Conservation (phyloP, 2,888 invertebrate genomes). For the Drosophila siamana region DNA sequence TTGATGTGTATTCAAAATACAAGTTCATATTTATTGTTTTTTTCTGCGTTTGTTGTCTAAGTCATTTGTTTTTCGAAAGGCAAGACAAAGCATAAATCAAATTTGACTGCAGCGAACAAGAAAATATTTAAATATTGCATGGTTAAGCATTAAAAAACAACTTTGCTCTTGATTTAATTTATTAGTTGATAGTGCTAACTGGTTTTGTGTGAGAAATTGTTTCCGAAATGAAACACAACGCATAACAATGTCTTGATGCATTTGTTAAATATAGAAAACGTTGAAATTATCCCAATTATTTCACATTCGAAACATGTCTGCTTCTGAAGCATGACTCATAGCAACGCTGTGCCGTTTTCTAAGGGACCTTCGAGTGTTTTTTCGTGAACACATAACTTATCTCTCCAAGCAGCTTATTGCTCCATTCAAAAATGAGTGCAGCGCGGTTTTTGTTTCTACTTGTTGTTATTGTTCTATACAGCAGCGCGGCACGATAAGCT, state of each 20-base stretch:
- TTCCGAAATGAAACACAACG: not conserved
- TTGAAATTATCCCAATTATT: not conserved
- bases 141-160: not conserved
- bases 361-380: conserved; percentile 17
- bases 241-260: not conserved
- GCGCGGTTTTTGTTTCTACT: conserved; percentile 7
- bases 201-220: not conserved
- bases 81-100: not conserved
- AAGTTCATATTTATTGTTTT: conserved; percentile 30
- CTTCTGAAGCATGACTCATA: conserved; percentile 30
- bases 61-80: conserved; percentile 47
- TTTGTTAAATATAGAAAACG: not conserved
- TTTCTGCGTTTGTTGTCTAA: conserved; percentile 55
- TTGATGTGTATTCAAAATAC: conserved; percentile 9
- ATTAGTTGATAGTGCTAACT: not conserved
- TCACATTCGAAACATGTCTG: not conserved
- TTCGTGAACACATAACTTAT: conserved; percentile 37
- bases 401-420: conserved; percentile 37
- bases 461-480: conserved; percentile 38
- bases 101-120: not conserved
- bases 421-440: conserved; percentile 45
- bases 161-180: conserved; percentile 1
- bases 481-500: conserved; percentile 43
- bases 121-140: conserved; percentile 6
- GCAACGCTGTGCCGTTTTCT: conserved; percentile 7